Evolutionary conservation across 2,113 vertebrate species (phyloP).

Genomic region (Turdus rufiventris): DNA sequence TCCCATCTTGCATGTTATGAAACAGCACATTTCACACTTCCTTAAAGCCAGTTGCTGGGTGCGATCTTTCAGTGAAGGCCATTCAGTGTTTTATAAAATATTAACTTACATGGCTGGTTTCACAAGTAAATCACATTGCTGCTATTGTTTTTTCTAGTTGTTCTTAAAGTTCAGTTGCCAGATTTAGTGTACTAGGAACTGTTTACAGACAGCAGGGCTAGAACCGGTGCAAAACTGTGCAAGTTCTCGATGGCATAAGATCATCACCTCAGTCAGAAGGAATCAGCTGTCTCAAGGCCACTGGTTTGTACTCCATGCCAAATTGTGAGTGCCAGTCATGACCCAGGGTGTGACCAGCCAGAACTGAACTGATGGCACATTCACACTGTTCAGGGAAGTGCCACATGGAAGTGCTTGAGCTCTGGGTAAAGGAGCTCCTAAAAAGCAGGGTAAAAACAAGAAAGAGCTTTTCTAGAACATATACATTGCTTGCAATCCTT

Average conservation of each 20-base stretch:
- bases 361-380: neutral
- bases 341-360: neutral
- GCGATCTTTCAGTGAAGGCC: conserved; percentile 3
- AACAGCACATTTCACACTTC: conserved; percentile 30
- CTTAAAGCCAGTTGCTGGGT: conserved; percentile 2
- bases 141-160: neutral
- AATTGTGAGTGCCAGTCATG: neutral
- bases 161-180: neutral
- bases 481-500: neutral
- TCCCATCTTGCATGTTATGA: conserved; percentile 7
- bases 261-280: neutral
- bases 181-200: neutral
- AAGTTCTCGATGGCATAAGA: neutral
- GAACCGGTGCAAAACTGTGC: neutral
- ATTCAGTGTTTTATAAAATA: neutral
- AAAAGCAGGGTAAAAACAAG: neutral
- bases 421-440: neutral
- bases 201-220: neutral
- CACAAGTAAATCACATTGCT: neutral
- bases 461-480: neutral
- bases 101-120: neutral
- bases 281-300: neutral
- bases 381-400: neutral
- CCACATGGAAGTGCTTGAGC: neutral
- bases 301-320: neutral